Conservation (phyloP, 2,113 vertebrate genomes). For the Peromyscus californicus region DNA sequence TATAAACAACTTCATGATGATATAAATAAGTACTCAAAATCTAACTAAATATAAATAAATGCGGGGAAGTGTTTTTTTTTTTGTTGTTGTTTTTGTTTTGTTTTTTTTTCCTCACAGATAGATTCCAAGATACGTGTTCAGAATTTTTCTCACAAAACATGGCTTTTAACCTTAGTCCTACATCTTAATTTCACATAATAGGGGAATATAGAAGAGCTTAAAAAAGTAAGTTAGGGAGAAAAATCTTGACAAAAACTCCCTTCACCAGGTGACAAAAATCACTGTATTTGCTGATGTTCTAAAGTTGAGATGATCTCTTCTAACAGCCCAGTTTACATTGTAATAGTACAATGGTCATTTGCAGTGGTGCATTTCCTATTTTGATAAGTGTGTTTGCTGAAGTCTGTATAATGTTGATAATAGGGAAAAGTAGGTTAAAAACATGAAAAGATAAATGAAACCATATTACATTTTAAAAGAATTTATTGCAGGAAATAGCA, state of each 20-base stretch:
- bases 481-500: background rate
- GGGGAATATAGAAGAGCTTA: too few relatives aligned
- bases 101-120: background rate
- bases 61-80: background rate
- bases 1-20: background rate
- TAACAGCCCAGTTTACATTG: background rate
- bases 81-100: too few relatives aligned
- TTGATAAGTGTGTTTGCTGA: background rate
- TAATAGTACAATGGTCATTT: background rate
- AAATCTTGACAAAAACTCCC: background rate
- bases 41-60: constrained; percentile 11
- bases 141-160: background rate
- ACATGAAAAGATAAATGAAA: background rate
- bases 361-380: background rate
- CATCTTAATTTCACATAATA: background rate
- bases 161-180: background rate
- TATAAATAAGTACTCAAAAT: background rate
- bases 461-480: background rate
- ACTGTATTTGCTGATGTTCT: background rate
- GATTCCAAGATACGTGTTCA: background rate
- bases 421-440: background rate
- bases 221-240: background rate
- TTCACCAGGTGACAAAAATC: background rate
- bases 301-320: background rate
- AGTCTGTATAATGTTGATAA: background rate